Conservation (phyloP, 2,888 invertebrate genomes). For the Ernsta delagoae region DNA sequence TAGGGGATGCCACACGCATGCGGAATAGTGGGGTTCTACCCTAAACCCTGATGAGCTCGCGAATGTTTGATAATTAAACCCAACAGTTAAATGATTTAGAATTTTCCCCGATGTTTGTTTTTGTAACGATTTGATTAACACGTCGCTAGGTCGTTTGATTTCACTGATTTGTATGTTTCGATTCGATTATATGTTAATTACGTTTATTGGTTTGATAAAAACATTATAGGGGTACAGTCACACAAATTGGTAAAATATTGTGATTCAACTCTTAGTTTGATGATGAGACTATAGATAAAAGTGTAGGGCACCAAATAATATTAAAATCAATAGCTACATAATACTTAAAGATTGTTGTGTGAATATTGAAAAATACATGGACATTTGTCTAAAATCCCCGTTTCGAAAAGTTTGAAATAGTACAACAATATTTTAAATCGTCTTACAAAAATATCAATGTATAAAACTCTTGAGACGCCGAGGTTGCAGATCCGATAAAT, state of each 20-base stretch:
- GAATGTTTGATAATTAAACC: slow-evolving; percentile 70
- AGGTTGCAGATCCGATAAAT: slow-evolving; percentile 13
- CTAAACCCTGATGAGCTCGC: slow-evolving; percentile 67
- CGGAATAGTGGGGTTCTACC: slow-evolving; percentile 59
- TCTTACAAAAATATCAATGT: slow-evolving; percentile 14
- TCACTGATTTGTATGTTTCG: slow-evolving; percentile 3
- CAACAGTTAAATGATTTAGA: slow-evolving; percentile 64
- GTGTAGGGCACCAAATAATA: too few species aligned
- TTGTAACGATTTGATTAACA: slow-evolving; percentile 35
- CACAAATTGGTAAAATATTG: too few species aligned
- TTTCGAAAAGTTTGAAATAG: neutral
- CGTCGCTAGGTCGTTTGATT: neutral
- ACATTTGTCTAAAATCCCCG: neutral
- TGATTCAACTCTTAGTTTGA: too few species aligned
- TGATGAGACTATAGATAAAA: too few species aligned
- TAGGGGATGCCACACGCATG: slow-evolving; percentile 74
- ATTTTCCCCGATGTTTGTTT: slow-evolving; percentile 44
- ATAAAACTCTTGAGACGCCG: slow-evolving; percentile 11
- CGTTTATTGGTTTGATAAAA: neutral
- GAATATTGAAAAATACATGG: neutral
- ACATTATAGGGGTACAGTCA: too few species aligned
- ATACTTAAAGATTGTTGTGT: neutral
- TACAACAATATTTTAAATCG: slow-evolving; percentile 9
- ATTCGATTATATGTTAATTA: neutral
- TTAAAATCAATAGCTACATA: too few species aligned